A percentile compares a stretch with the other conserved stretches of the same genome.
These are phyloP conservation scores for Uria lomvia DNA, from an alignment of 2,113 vertebrate species.

Conservation along the genomic window DNA sequence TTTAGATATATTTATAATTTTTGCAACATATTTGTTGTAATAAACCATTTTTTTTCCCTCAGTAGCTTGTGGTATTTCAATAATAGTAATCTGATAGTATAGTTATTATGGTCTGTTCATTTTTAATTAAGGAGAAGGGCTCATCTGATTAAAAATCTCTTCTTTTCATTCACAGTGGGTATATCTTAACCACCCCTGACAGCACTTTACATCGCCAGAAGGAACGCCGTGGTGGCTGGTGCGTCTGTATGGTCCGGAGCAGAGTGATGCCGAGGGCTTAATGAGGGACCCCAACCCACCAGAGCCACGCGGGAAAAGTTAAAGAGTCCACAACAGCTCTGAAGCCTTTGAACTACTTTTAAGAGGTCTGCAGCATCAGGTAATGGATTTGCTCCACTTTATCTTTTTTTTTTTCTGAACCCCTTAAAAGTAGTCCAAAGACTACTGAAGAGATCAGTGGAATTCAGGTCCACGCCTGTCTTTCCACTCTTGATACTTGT, in stretches of 20 bases:
- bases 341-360: not conserved
- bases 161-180: not conserved
- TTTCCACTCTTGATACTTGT: not conserved
- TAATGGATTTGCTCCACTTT: not conserved
- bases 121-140: not conserved
- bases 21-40: not conserved
- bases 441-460: not conserved
- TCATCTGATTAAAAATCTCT: not conserved
- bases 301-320: not conserved
- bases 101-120: not conserved
- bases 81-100: not conserved
- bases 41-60: not conserved
- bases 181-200: not conserved
- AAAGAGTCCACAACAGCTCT: not conserved
- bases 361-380: not conserved
- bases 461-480: not conserved
- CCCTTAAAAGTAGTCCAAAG: not conserved
- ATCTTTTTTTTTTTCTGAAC: not conserved
- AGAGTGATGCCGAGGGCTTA: fast-evolving
- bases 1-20: not conserved
- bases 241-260: not conserved
- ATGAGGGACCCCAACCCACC: not conserved
- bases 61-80: not conserved
- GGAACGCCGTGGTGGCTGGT: not conserved
- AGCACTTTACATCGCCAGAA: not conserved